phyloP scores from a whole-genome alignment of 2,888 invertebrate genomes.

The Hyppa rectilinea region DNA sequence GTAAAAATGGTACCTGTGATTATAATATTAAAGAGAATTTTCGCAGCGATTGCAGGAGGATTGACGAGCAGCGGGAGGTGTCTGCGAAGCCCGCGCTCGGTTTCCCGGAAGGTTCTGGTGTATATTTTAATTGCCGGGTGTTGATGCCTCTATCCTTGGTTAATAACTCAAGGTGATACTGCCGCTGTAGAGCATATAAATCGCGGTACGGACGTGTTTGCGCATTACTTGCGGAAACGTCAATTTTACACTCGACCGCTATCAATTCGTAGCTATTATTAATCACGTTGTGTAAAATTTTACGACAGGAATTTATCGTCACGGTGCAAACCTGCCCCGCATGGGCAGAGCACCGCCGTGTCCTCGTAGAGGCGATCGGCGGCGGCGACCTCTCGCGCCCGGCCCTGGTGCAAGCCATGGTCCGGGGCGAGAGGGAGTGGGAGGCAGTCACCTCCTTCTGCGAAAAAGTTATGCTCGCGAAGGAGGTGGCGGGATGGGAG shows the following conservation, averaged over 20 bases:
- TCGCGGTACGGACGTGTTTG: constrained; percentile 64
- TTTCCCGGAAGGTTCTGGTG: constrained; percentile 85
- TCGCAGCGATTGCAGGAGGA: constrained; percentile 39
- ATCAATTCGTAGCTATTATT: constrained; percentile 65
- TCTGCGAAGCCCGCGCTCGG: constrained; percentile 63
- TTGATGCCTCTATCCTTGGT: constrained; percentile 74
- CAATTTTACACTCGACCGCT: constrained; percentile 62
- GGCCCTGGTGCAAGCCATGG: too few relatives aligned
- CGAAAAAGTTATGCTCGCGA: too few relatives aligned
- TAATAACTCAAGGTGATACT: constrained; percentile 76
- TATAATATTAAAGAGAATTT: constrained; percentile 19
- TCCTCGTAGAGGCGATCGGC: too few relatives aligned
- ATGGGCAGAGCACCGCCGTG: too few relatives aligned
- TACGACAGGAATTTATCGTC: constrained; percentile 65
- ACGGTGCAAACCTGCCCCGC: too few relatives aligned
- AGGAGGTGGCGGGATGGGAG: too few relatives aligned
- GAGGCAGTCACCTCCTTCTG: too few relatives aligned
- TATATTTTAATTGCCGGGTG: constrained; percentile 80
- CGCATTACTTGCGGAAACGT: constrained; percentile 72
- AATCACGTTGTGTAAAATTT: constrained; percentile 66
- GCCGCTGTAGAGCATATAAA: constrained; percentile 62
- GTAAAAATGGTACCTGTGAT: constrained; percentile 13
- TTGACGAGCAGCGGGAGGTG: constrained; percentile 67
- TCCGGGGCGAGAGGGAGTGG: too few relatives aligned
- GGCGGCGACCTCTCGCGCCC: too few relatives aligned